These are phyloP conservation scores for Coelogynopora nodosa DNA, from an alignment of 2,888 invertebrate genomes.

Conservation along the genomic window DNA sequence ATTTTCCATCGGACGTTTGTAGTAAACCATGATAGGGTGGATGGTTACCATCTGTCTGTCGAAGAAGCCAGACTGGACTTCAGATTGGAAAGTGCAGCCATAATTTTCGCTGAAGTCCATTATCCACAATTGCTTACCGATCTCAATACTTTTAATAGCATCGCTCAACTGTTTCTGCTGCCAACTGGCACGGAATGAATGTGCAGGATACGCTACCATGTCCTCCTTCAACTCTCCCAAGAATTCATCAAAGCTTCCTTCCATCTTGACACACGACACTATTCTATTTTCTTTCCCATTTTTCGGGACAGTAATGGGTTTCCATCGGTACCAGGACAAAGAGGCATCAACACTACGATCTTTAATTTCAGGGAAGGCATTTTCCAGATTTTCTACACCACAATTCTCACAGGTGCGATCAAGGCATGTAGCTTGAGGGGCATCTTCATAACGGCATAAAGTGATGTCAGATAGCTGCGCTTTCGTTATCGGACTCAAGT, in stretches of 20 bases:
- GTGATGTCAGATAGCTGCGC: neutral
- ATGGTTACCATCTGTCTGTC: neutral
- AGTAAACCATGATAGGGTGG: neutral
- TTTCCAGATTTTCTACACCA: neutral
- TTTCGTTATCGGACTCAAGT: neutral
- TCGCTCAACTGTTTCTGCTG: neutral
- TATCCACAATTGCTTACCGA: neutral
- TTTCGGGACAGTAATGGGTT: neutral
- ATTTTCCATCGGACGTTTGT: neutral
- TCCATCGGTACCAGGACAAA: neutral
- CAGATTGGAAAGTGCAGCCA: neutral
- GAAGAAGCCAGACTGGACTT: neutral
- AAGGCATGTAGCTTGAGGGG: neutral
- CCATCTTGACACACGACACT: neutral
- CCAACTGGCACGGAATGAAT: neutral
- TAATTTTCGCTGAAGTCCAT: neutral
- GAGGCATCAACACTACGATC: neutral
- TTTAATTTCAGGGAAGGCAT: neutral
- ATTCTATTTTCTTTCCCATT: neutral
- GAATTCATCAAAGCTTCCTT: neutral
- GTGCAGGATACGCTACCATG: neutral
- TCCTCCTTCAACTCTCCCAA: neutral
- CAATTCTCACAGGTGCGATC: neutral
- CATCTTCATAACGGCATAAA: neutral
- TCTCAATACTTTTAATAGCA: neutral